A percentile compares a stretch with the other conserved stretches of the same genome.
Evolutionary conservation across 2,113 vertebrate species (phyloP).

Genomic region (Arizona elegans): DNA sequence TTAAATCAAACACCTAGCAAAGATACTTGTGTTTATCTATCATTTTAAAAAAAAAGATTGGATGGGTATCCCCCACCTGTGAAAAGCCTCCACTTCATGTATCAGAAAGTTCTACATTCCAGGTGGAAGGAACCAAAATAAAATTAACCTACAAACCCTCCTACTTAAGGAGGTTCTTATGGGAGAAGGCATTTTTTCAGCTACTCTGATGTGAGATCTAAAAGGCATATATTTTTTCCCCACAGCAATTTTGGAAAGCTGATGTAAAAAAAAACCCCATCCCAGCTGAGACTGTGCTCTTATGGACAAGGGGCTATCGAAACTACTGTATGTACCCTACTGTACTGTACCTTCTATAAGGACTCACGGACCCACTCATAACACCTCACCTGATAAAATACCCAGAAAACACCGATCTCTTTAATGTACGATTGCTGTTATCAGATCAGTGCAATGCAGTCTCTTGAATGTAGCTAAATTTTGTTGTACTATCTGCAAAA

Average conservation of each 20-base stretch:
- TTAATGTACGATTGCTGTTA: too few species aligned
- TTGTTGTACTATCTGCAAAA: too few species aligned
- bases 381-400: too few species aligned
- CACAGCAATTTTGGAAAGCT: background rate
- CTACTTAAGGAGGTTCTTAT: background rate
- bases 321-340: background rate
- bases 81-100: background rate
- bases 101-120: background rate
- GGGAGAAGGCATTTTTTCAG: background rate
- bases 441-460: too few species aligned
- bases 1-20: background rate
- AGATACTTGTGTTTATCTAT: background rate
- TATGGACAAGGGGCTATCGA: background rate
- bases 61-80: background rate
- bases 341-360: background rate
- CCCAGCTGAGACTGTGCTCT: background rate
- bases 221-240: background rate
- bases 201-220: background rate
- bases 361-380: too few species aligned
- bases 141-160: background rate
- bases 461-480: too few species aligned
- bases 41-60: background rate
- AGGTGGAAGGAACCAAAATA: background rate
- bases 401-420: too few species aligned
- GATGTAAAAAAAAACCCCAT: background rate